Base-by-base conservation (phyloP, 2,888 invertebrate species). In the Synergus itoensis region DNA sequence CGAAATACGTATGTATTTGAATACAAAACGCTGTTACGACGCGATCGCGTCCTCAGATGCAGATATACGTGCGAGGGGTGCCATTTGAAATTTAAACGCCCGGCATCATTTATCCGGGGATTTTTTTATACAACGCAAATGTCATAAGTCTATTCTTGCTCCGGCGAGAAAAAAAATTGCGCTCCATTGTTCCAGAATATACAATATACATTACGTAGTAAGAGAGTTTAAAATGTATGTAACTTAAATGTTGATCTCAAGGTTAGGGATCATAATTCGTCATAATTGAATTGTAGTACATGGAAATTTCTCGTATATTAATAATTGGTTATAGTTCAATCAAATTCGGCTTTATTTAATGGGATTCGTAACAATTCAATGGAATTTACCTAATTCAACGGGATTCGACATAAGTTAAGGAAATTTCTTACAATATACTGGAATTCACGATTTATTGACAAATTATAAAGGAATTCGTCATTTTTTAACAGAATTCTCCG, bases 111-210 rank as follows among this genome's bases (percentile, higher is more conserved):
- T 57, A 73, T 73, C 53, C 40, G 1, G 16, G 48, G 11, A 53
- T 36, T 73, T 73, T 57, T 73, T 40, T 36, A 40, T 40, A n/a
- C 53, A n/a, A 28, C 40, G 48, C 5, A 57, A 40, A 53, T 73
- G 73, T 57, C 73, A 73, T 73, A 73, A 73, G 73, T 57, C 73
- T 73, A 73, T 73, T 73, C 53, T 73, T 73, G 53, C 28, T 48
- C 7, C 40, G 28, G 1, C 16, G 16, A 16, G 16, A 28, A n/a
- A 53, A 53, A 65, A 36, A 57, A 73, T 14, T 53, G 4, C 2
- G 16, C 11, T 40, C 73, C 53, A 73, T 73, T 57, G 73, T 73
- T 73, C 45, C 45, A 67, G 62, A 62, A 12, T 14, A 28, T 5
- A 36, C 36, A 36, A 36, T 36, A 36, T 36, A 36, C 36, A 36